phyloP scores from a whole-genome alignment of 1,140 invertebrate species.

The Phthorimaea operculella region DNA sequence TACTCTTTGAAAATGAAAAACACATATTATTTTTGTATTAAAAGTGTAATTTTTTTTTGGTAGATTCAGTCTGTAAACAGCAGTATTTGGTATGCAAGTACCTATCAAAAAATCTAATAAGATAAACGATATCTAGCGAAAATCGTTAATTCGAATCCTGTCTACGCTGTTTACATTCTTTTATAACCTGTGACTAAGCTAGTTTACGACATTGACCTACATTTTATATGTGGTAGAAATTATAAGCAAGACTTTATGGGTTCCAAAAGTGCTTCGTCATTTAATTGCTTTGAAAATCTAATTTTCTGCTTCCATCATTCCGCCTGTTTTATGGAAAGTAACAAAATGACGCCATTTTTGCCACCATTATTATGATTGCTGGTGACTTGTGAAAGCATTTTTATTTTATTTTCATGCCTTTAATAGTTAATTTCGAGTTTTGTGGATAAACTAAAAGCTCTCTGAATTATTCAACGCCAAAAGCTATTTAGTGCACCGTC shows the following conservation, averaged over 20 bases:
- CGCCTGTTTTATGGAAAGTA: slow-evolving; percentile 10
- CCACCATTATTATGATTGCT: slow-evolving; percentile 10
- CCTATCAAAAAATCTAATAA: too few relatives aligned
- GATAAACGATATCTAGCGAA: too few relatives aligned
- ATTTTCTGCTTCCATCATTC: slow-evolving; percentile 5
- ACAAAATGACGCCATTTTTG: slow-evolving; percentile 6
- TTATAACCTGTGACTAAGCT: too few relatives aligned
- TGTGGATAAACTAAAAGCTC: background rate
- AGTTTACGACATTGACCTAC: too few relatives aligned
- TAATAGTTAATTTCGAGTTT: background rate
- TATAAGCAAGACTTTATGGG: background rate
- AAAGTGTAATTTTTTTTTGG: too few relatives aligned
- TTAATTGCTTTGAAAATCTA: slow-evolving; percentile 6
- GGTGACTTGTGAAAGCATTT: slow-evolving; percentile 12
- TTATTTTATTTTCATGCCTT: background rate
- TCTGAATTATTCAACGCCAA: background rate
- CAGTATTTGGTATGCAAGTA: too few relatives aligned
- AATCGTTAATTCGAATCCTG: too few relatives aligned
- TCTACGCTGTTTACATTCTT: too few relatives aligned
- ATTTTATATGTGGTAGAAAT: background rate
- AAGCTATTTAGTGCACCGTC: background rate
- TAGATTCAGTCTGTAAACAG: too few relatives aligned
- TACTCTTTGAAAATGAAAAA: too few relatives aligned
- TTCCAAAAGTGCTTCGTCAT: slow-evolving; percentile 6
- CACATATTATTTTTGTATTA: too few relatives aligned